Evolutionary conservation across 2,888 invertebrate genomes (phyloP).

Genomic region (Cyclophora albipunctata): DNA sequence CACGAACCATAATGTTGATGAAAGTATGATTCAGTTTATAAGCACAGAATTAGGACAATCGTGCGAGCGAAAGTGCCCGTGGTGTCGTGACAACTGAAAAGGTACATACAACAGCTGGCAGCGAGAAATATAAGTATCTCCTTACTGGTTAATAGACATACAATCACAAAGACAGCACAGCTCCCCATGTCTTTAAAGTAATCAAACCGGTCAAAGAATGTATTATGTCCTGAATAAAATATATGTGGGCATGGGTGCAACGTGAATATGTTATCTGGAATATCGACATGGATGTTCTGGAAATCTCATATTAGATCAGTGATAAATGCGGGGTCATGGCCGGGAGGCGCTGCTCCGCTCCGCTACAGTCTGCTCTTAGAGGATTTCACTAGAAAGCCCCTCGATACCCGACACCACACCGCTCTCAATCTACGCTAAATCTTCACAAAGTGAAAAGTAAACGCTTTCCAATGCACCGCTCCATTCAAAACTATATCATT

Average conservation of each 20-base stretch:
- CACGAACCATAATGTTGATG: slow-evolving; percentile 20
- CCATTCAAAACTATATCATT: slow-evolving; percentile 24
- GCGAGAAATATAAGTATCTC: background rate
- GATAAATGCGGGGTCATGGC: slow-evolving; percentile 44
- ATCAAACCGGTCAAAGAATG: too few relatives aligned
- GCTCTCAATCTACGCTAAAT: slow-evolving; percentile 40
- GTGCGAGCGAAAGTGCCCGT: slow-evolving; percentile 59
- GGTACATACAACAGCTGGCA: too few relatives aligned
- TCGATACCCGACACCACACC: slow-evolving; percentile 42
- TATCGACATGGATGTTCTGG: too few relatives aligned
- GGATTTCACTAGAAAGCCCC: slow-evolving; percentile 53
- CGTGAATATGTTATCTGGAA: too few relatives aligned
- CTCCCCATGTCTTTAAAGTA: too few relatives aligned
- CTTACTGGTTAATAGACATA: too few relatives aligned
- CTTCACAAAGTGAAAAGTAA: slow-evolving; percentile 45
- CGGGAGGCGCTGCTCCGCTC: slow-evolving; percentile 21
- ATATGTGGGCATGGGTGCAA: too few relatives aligned
- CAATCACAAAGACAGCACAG: too few relatives aligned
- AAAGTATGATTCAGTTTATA: slow-evolving; percentile 44
- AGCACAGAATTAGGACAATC: slow-evolving; percentile 49
- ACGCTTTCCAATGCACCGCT: slow-evolving; percentile 42
- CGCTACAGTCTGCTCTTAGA: slow-evolving; percentile 13
- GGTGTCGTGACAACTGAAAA: slow-evolving; percentile 39
- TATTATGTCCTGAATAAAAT: too few relatives aligned
- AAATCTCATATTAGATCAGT: too few relatives aligned